Evolutionary conservation across 2,797 vertebrate genomes (phyloP), one percentile per base, ranked within the genome.

Genomic region (Liparis tanakae): DNA sequence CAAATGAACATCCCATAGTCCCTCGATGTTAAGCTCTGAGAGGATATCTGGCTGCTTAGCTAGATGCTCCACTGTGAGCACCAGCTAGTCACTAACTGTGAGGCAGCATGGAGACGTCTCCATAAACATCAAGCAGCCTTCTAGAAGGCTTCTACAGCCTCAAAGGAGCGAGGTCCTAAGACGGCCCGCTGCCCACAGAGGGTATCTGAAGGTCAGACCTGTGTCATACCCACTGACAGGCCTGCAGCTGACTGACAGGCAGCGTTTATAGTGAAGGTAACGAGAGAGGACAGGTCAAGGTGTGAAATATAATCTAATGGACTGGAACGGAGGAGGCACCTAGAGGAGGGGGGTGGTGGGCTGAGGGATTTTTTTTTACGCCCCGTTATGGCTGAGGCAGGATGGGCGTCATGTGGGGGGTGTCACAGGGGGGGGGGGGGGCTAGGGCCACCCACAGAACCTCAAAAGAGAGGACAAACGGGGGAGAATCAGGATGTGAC

Each of bases 291-390:
- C 66, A 74, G 82, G 80, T 79, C 70, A 68, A 90, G 74, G 88
- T 90, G 88, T 90, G 92, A 92, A 94, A 93, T 84, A 87, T 83
- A 88, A 94, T 88, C 88, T 87, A 80, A 85, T 74, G 70, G 57
- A 58, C 30, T 72, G 41, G 39, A 78, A 60, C 61, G 44, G 25
- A 72, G 58, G 37, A 70, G 71, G 54, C 50, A 30, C 71, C 17
- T 14, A 22, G 36, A 36, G 59, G 74, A 50, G 58, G 56, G 56
- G 18, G 41, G 30, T 22, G 58, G 39, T 46, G 67, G 41, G 66
- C 3, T 39, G 67, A 12, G 10, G 25, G n/a, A n/a, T 10, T 17
- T 51, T 25, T 18, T 51, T 10, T 61, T 39, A 20, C 61, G 62
- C 41, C 68, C 66, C 54, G 66, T 9, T 43, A 48, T 61, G 34